These are phyloP conservation scores for Luidia sarsii DNA, from an alignment of 53 echinoderm and acorn worm species.

Conservation along the genomic window DNA sequence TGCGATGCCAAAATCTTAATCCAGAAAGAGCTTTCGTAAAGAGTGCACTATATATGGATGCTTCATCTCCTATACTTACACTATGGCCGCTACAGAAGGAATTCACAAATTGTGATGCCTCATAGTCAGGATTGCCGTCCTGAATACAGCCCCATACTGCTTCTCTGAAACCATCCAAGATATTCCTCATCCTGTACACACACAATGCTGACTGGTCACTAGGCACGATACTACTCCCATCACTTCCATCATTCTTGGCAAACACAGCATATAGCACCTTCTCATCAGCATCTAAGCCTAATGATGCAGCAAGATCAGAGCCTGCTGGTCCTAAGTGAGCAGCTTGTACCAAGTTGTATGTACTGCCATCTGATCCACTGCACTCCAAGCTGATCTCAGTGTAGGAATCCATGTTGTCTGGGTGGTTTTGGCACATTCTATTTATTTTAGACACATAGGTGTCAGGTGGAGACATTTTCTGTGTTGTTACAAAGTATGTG, in stretches of 20 bases:
- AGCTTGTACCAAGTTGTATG: conserved; percentile 51
- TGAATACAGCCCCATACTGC: conserved; percentile 44
- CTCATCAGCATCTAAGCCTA: conserved; percentile 12
- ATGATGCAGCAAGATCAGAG: conserved; percentile 13
- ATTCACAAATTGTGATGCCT: background rate
- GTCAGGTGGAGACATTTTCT: background rate
- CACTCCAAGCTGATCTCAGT: conserved; percentile 35
- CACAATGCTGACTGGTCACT: conserved; percentile 48
- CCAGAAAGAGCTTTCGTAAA: too few species aligned
- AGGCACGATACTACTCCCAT: conserved; percentile 27
- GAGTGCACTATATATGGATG: too few species aligned
- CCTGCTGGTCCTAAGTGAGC: conserved; percentile 59
- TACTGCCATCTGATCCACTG: background rate
- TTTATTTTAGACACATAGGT: conserved; percentile 13
- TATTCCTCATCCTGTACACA: conserved; percentile 56
- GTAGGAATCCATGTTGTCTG: conserved; percentile 5
- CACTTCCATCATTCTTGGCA: conserved; percentile 23
- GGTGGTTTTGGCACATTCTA: conserved; percentile 14
- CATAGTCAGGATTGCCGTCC: conserved; percentile 30
- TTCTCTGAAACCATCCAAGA: conserved; percentile 31
- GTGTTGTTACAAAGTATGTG: conserved; percentile 41
- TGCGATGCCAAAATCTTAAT: too few species aligned
- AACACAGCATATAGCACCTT: conserved; percentile 66
- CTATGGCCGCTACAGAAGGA: background rate
- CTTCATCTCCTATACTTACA: too few species aligned